phyloP scores from a whole-genome alignment of 2,797 vertebrate species.

The Acanthurus lineatus region DNA sequence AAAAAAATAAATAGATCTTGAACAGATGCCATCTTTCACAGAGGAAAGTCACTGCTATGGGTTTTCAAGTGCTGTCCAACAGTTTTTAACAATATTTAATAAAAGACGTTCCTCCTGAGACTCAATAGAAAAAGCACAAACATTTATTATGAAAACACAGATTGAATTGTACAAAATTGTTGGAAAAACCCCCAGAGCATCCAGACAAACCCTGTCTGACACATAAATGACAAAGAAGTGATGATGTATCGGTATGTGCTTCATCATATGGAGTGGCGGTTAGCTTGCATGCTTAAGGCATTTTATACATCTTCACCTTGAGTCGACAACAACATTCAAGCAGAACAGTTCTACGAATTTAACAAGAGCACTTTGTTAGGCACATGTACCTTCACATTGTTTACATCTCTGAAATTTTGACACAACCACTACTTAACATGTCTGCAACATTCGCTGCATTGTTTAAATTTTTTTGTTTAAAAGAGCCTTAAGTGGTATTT shows the following conservation, averaged over 20 bases:
- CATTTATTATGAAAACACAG: constrained; percentile 12
- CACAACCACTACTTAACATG: background rate
- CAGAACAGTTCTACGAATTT: background rate
- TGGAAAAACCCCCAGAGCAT: constrained; percentile 13
- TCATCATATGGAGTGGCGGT: background rate
- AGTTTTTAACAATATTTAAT: background rate
- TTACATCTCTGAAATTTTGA: constrained; percentile 16
- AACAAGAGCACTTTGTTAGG: constrained; percentile 12
- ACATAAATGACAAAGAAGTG: background rate
- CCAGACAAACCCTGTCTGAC: background rate
- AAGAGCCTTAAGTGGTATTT: background rate
- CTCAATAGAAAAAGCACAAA: background rate
- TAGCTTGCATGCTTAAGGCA: background rate
- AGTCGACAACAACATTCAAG: background rate
- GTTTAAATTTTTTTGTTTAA: background rate
- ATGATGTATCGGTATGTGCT: background rate
- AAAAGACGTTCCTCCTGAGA: background rate
- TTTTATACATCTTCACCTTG: background rate
- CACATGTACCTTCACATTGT: background rate
- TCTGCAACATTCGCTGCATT: background rate
- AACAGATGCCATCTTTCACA: background rate
- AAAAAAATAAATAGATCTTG: background rate
- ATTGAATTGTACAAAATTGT: background rate
- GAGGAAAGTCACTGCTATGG: background rate
- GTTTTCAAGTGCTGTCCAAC: background rate